A percentile compares a stretch with the other conserved stretches of the same genome.
phyloP scores from a whole-genome alignment of 2,888 invertebrate genomes.

The Xanthostigma xanthostigma region DNA sequence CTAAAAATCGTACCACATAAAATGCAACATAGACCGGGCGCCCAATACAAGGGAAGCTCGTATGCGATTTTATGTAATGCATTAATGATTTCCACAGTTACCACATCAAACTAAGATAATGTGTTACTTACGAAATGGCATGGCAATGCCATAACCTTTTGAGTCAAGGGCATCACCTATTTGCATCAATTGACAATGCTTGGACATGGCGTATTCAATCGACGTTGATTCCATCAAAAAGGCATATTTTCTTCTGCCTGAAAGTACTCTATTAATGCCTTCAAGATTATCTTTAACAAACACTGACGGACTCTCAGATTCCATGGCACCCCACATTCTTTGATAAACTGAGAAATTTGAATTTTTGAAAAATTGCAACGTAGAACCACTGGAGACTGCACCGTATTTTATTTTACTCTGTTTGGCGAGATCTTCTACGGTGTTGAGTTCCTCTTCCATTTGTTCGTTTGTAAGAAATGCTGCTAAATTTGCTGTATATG shows the following conservation, averaged over 20 bases:
- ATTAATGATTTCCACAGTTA: no score
- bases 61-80: no score
- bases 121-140: conserved; percentile 63
- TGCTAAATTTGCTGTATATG: conserved; percentile 89
- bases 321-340: conserved; percentile 89
- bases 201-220: conserved; percentile 80
- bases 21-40: no score
- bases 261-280: conserved; percentile 71
- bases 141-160: conserved; percentile 87
- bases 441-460: conserved; percentile 78
- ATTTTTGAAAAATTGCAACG: conserved; percentile 78
- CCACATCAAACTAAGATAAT: background rate
- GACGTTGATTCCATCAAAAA: conserved; percentile 93
- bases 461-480: conserved; percentile 84
- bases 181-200: conserved; percentile 72
- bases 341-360: conserved; percentile 82
- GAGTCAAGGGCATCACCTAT: conserved; percentile 71
- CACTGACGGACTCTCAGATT: conserved; percentile 64
- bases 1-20: no score
- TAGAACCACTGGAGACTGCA: conserved; percentile 76
- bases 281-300: conserved; percentile 71
- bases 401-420: conserved; percentile 97
- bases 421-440: conserved; percentile 80
- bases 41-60: no score
- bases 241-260: conserved; percentile 70